Evolutionary conservation across 2,797 vertebrate genomes (phyloP).

Genomic region (Ctenosaura bakeri): DNA sequence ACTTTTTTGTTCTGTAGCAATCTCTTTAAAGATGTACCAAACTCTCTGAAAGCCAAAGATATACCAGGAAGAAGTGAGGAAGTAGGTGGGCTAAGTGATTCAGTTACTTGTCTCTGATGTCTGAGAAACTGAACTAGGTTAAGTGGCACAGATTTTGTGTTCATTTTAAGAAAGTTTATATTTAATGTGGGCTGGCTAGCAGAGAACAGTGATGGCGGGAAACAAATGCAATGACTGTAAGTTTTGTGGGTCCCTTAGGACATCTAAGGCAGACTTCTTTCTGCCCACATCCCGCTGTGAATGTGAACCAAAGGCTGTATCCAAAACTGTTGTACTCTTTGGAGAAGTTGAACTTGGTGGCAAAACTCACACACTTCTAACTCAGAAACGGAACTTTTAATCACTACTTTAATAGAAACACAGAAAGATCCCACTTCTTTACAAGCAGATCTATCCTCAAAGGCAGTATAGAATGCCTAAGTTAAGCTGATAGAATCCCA

Average conservation of each 20-base stretch:
- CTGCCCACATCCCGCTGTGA: conserved; percentile 42
- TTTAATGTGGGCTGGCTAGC: conserved; percentile 63
- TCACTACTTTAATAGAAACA: conserved; percentile 10
- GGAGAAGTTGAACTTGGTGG: conserved; percentile 13
- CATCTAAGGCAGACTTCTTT: conserved; percentile 50
- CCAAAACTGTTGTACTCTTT: conserved; percentile 38
- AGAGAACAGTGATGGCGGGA: conserved; percentile 69
- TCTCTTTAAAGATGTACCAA: neutral
- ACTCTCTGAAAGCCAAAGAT: neutral
- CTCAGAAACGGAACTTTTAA: conserved; percentile 2
- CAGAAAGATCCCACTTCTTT: neutral
- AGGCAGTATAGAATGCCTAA: neutral
- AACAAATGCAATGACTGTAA: conserved; percentile 58
- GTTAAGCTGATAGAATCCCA: conserved; percentile 12
- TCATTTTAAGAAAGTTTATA: conserved; percentile 76
- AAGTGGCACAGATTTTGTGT: conserved; percentile 61
- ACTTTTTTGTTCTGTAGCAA: neutral
- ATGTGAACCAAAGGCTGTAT: conserved; percentile 58
- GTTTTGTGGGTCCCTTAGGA: conserved; percentile 49
- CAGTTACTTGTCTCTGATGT: conserved; percentile 55
- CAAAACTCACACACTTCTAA: neutral
- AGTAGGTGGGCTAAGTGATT: conserved; percentile 44
- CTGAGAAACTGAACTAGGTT: conserved; percentile 69
- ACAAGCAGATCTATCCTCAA: neutral
- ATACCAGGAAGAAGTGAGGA: conserved; percentile 27